Base-by-base conservation (phyloP, 2,113 vertebrate species). In the Ornithorhynchus anatinus region DNA sequence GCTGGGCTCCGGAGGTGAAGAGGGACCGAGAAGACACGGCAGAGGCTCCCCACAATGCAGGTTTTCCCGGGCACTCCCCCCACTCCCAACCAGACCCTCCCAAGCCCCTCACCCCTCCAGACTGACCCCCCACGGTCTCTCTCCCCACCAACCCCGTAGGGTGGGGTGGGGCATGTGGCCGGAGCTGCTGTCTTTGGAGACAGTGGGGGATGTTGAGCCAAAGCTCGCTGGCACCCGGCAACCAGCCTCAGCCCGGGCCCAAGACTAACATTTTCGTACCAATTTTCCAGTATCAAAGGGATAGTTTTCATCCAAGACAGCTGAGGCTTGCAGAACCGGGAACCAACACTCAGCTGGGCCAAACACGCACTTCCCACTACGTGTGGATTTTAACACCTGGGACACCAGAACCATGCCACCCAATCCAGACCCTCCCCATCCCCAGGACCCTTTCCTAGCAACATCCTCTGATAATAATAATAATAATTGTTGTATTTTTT, bases 261-360 rank as follows among this genome's bases (percentile, higher is more conserved):
- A 94, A 94, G 92, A 92, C 93, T 93, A 94, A 94, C 92, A 94
- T 94, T 94, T 94, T 94, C 89, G 88, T 92, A 92, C 93, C 92
- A 92, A 93, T 94, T 93, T 94, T 94, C 93, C 91, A 93, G 92
- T 94, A 94, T 94, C 93, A 94, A 93, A 94, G 92, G 93, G 88
- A 91, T 93, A 91, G 90, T 91, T 93, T 92, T 92, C 90, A 93
- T 91, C 88, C 88, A 91, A 94, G 91, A 90, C 91, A 92, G 92
- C 89, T 93, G 92, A 94, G 92, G 89, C 81, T 80, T 90, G 87
- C 89, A 92, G 83, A 92, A 88, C 79, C 77, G 75, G 72, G 84
- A 84, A 89, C 69, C 64, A 92, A 81, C 87, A 89, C 69, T 88
- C 62, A 79, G 77, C 85, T 20, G 44, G 92, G 92, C 92, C 92